Conservation (phyloP, 1,140 invertebrate genomes). For the Aphidius ervi region DNA sequence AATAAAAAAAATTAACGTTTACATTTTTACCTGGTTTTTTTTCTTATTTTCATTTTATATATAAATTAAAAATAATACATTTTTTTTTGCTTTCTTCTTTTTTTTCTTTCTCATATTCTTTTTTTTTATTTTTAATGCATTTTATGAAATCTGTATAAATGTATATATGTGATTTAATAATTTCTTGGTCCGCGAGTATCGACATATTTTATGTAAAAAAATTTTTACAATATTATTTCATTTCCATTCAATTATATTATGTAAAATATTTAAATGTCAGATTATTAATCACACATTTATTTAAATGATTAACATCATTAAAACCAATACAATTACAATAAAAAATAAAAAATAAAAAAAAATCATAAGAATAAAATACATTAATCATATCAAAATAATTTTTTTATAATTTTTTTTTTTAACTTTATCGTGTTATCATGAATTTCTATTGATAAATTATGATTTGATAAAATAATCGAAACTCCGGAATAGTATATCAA, state of each 20-base stretch:
- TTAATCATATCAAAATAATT: not conserved
- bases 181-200: conserved; percentile 17
- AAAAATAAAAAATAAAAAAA: conserved; percentile 3
- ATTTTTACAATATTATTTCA: not conserved
- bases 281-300: conserved; percentile 9
- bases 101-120: conserved; percentile 1
- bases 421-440: not conserved
- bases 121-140: not conserved
- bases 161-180: conserved; percentile 1
- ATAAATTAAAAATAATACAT: conserved; percentile 16
- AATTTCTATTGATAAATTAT: too few relatives aligned
- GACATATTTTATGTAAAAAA: conserved; percentile 7
- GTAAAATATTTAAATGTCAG: conserved; percentile 17
- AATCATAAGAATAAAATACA: not conserved
- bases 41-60: conserved; percentile 1
- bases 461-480: conserved; percentile 31
- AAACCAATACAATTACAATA: not conserved
- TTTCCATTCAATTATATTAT: conserved; percentile 7
- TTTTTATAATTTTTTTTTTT: conserved; percentile 13
- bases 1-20: conserved; percentile 8
- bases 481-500: conserved; percentile 22
- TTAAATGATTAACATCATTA: conserved; percentile 15
- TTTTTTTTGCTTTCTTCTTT: conserved; percentile 4
- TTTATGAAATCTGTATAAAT: conserved; percentile 1
- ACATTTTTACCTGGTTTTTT: not conserved